Conservation (phyloP, 2,797 vertebrate genomes). For the Sebastes flavidus region DNA sequence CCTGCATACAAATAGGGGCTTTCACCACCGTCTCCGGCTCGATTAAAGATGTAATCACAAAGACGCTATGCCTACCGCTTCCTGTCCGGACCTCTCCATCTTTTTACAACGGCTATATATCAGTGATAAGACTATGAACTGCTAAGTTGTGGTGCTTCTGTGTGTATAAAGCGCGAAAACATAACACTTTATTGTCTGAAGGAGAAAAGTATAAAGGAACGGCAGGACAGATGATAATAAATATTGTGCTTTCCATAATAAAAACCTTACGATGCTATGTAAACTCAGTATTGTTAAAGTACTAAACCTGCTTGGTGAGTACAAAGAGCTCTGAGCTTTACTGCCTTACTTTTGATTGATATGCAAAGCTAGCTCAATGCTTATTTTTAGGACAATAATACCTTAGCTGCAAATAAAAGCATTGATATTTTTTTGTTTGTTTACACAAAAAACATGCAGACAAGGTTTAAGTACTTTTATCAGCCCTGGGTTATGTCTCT, state of each 20-base stretch:
- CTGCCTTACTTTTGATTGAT: not conserved
- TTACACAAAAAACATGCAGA: not conserved
- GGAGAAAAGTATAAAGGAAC: not conserved
- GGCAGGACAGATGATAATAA: not conserved
- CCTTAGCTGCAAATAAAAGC: not conserved
- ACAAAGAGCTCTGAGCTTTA: not conserved
- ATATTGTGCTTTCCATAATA: not conserved
- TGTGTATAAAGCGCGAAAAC: not conserved
- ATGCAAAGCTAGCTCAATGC: not conserved
- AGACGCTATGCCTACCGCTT: conserved; percentile 9
- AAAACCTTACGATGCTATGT: not conserved
- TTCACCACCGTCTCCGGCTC: conserved; percentile 29
- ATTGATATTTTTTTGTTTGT: not conserved
- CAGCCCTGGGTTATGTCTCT: not conserved
- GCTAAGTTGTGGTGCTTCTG: not conserved
- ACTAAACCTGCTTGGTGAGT: not conserved
- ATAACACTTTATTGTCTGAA: conserved; percentile 2
- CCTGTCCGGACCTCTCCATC: conserved; percentile 30
- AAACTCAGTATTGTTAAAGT: not conserved
- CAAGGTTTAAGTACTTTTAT: not conserved
- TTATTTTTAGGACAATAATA: not conserved
- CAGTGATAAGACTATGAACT: conserved; percentile 9
- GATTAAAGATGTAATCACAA: conserved; percentile 58
- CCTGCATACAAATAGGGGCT: conserved; percentile 62
- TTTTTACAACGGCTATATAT: conserved; percentile 24